Conservation (phyloP, 1,140 invertebrate genomes). For the Drosophila triauraria region DNA sequence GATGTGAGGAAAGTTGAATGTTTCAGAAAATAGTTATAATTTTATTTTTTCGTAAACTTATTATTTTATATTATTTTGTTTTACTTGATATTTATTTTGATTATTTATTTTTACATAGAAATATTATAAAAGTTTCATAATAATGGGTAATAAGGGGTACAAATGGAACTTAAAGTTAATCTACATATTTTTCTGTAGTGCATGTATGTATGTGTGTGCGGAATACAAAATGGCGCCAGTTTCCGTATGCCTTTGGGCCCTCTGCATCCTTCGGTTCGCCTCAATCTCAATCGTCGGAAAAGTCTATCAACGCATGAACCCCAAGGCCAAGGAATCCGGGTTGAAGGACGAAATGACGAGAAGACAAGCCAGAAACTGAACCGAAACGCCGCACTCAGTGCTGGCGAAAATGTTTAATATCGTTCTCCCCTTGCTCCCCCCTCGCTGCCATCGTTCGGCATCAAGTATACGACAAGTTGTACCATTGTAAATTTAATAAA, state of each 20-base stretch:
- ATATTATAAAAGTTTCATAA: too few species aligned
- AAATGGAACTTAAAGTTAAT: too few species aligned
- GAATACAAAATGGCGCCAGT: constrained; percentile 79
- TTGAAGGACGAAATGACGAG: constrained; percentile 9
- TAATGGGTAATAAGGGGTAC: too few species aligned
- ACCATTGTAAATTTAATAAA: constrained; percentile 73
- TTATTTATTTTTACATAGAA: too few species aligned
- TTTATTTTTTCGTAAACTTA: too few species aligned
- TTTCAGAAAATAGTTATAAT: too few species aligned
- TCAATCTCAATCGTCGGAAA: constrained; percentile 68
- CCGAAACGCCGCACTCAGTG: constrained; percentile 15
- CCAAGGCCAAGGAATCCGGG: constrained; percentile 47
- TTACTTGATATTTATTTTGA: too few species aligned
- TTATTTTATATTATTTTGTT: too few species aligned
- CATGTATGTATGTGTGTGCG: constrained; percentile 49
- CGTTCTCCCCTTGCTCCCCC: neutral
- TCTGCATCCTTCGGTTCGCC: constrained; percentile 48
- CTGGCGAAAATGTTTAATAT: constrained; percentile 42
- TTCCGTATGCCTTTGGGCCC: constrained; percentile 51
- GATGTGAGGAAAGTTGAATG: too few species aligned
- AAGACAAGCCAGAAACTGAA: constrained; percentile 22
- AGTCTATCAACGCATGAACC: constrained; percentile 52
- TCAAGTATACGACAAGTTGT: constrained; percentile 53
- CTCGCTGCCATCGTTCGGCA: neutral
- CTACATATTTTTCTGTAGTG: neutral